Percentiles rank a stretch among this genome's conserved stretches.
Evolutionary conservation across 2,797 vertebrate species (phyloP).

Genomic region (Macrochelys suwanniensis): DNA sequence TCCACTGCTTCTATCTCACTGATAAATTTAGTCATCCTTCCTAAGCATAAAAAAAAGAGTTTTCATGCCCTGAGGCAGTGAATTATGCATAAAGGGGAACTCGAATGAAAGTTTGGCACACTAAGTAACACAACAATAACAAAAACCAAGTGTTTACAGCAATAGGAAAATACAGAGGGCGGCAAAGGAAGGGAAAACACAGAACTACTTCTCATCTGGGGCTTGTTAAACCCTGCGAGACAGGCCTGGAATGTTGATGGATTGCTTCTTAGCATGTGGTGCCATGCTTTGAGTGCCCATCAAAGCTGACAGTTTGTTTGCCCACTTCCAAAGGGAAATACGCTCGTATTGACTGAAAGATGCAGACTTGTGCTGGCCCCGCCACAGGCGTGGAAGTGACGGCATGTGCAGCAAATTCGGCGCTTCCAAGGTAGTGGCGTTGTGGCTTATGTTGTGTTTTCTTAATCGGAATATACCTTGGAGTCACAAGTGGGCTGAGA

Average conservation of each 20-base stretch:
- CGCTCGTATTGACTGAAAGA: not conserved
- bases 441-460: not conserved
- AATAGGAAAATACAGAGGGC: not conserved
- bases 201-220: slow-evolving; percentile 4
- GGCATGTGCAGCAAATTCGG: not conserved
- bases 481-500: not conserved
- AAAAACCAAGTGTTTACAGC: not conserved
- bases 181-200: not conserved
- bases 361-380: fast-evolving
- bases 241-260: not conserved
- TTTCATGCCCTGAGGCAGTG: not conserved
- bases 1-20: slow-evolving; percentile 15
- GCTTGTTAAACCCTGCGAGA: slow-evolving; percentile 26
- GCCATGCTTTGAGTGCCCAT: not conserved
- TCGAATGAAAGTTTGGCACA: slow-evolving; percentile 15
- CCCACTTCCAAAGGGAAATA: not conserved
- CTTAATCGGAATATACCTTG: not conserved
- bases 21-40: slow-evolving; percentile 6
- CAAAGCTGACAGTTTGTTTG: not conserved
- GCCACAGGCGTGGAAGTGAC: not conserved
- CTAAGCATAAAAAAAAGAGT: slow-evolving; percentile 2
- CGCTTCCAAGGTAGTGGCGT: not conserved
- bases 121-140: not conserved
- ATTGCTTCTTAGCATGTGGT: not conserved
- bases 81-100: not conserved